Evolutionary conservation across 2,797 vertebrate genomes (phyloP).

Genomic region (Chaenodraco wilsoni): DNA sequence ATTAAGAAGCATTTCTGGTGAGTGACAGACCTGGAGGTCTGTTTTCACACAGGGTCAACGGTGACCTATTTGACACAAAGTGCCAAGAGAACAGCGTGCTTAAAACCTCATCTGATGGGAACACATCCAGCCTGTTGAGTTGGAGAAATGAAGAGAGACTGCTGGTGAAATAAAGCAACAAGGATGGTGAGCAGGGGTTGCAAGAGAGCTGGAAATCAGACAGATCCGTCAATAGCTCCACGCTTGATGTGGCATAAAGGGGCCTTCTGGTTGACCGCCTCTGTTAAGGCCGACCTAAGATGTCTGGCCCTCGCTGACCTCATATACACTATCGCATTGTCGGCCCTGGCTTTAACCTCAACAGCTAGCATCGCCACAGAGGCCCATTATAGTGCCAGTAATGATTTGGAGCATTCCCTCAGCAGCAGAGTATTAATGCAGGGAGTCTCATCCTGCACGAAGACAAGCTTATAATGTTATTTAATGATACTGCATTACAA

Average conservation of each 20-base stretch:
- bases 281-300: slow-evolving; percentile 64
- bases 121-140: background rate
- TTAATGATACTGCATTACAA: slow-evolving; percentile 37
- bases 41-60: slow-evolving; percentile 45
- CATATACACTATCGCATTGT: slow-evolving; percentile 63
- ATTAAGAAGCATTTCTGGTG: slow-evolving; percentile 51
- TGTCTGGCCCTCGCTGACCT: slow-evolving; percentile 69
- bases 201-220: slow-evolving; percentile 38
- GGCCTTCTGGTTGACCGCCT: slow-evolving; percentile 71
- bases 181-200: background rate
- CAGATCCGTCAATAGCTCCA: slow-evolving; percentile 42
- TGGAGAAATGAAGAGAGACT: background rate
- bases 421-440: slow-evolving; percentile 27
- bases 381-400: slow-evolving; percentile 57
- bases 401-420: slow-evolving; percentile 61
- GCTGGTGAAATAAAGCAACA: background rate
- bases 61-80: slow-evolving; percentile 41
- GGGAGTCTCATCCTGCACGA: slow-evolving; percentile 11
- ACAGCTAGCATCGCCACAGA: slow-evolving; percentile 49
- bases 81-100: slow-evolving; percentile 11
- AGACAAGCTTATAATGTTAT: slow-evolving; percentile 12
- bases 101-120: slow-evolving; percentile 39
- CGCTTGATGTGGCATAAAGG: slow-evolving; percentile 62
- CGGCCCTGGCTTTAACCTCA: slow-evolving; percentile 68
- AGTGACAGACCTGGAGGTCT: slow-evolving; percentile 54